Base-by-base conservation (phyloP, 2,888 invertebrate genomes). In the Drymonia ruficornis region DNA sequence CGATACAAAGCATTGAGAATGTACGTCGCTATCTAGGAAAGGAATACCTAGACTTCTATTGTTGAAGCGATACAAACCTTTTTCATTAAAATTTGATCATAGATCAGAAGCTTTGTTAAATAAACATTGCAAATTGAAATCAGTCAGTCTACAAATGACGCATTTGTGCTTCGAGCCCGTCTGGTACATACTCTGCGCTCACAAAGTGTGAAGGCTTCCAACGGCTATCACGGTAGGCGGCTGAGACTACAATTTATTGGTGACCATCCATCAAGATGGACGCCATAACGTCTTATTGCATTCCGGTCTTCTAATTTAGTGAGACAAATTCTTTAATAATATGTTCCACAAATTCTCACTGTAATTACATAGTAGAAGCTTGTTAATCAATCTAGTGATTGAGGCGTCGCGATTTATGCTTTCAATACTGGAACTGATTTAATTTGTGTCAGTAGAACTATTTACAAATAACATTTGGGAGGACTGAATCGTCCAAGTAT, bases 161-260 rank as follows among this genome's bases (percentile, higher is more conserved):
- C 5, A 36, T 36, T 13, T 36, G 13, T 36, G 36, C 36, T 36
- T 36, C n/a, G 5, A 36, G n/a, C 23, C n/a, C n/a, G n/a, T n/a
- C n/a, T n/a, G n/a, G n/a, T n/a, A n/a, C n/a, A n/a, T n/a, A n/a
- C n/a, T n/a, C n/a, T n/a, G n/a, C n/a, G n/a, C n/a, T n/a, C n/a
- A n/a, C n/a, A n/a, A n/a, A n/a, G n/a, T n/a, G 70, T 72, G 67
- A 66, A 72, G 73, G 74, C 51, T 76, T 77, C 63, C 65, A 54
- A n/a, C n/a, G n/a, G n/a, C n/a, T n/a, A n/a, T n/a, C n/a, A n/a
- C n/a, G n/a, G n/a, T n/a, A n/a, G n/a, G n/a, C n/a, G n/a, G n/a
- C n/a, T n/a, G n/a, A n/a, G n/a, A 68, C 80, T 78, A 83, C 79
- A 79, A 85, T 86, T 86, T 87, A 86, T 88, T 82, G 80, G 76